phyloP scores from a whole-genome alignment of 2,797 vertebrate species.

The Notolepis coatsorum region DNA sequence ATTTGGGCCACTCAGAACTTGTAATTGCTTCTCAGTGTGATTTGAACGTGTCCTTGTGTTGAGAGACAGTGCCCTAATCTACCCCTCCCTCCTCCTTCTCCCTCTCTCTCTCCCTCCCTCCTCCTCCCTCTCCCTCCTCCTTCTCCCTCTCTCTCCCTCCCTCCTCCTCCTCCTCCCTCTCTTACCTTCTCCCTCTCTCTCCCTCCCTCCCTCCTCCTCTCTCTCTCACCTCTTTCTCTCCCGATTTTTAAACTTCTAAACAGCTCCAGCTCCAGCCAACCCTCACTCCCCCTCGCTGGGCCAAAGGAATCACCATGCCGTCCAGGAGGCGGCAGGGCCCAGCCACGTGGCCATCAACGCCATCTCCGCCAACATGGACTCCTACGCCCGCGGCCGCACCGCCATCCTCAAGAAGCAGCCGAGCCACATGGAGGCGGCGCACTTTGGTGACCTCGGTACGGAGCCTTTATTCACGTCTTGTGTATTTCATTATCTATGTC shows the following conservation, averaged over 20 bases:
- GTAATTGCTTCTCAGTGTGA: background rate
- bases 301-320: conserved; percentile 91
- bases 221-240: background rate
- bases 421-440: conserved; percentile 97
- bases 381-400: conserved; percentile 94
- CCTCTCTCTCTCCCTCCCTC: too few relatives aligned
- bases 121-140: background rate
- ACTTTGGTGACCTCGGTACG: conserved; percentile 97
- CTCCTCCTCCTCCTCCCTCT: conserved; percentile 70
- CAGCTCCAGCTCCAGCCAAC: conserved; percentile 74
- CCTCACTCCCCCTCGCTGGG: conserved; percentile 88
- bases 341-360: conserved; percentile 98
- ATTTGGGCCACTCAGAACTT: background rate
- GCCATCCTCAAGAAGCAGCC: conserved; percentile 98
- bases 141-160: background rate
- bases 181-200: conserved; percentile 88
- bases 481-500: background rate
- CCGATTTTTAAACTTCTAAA: background rate
- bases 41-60: background rate
- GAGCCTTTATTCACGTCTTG: background rate
- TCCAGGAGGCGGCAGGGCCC: conserved; percentile 94
- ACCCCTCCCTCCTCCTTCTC: background rate
- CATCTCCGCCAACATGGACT: conserved; percentile 99
- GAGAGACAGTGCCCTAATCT: too few relatives aligned
- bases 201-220: too few relatives aligned